Percentiles rank a stretch among this genome's conserved stretches.
phyloP scores from a whole-genome alignment of 1,140 invertebrate species.

The Schmidtea mediterranea region DNA sequence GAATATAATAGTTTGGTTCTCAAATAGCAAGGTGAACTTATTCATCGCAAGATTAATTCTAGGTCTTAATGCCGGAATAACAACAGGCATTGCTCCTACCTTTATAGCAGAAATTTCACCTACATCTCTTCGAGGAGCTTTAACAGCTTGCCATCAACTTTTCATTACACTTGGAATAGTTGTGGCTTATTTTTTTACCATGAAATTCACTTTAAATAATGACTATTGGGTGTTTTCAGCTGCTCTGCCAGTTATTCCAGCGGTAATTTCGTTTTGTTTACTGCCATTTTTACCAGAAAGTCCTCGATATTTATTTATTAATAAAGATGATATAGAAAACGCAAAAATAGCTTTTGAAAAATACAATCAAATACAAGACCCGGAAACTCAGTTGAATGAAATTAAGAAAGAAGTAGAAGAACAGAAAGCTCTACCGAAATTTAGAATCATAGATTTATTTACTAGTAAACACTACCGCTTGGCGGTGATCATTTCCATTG shows the following conservation, averaged over 20 bases:
- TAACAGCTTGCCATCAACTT: slow-evolving; percentile 57
- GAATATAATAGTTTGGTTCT: background rate
- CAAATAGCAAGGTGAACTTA: background rate
- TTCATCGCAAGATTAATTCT: background rate
- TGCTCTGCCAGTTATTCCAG: slow-evolving; percentile 46
- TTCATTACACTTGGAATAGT: slow-evolving; percentile 60
- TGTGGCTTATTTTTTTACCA: slow-evolving; percentile 31
- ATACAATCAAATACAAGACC: no score
- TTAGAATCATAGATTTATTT: no score
- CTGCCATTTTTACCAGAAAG: slow-evolving; percentile 63
- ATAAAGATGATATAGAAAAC: background rate
- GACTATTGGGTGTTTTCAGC: slow-evolving; percentile 31
- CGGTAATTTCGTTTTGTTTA: slow-evolving; percentile 41
- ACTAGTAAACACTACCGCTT: background rate
- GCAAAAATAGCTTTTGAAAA: no score
- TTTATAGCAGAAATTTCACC: slow-evolving; percentile 62
- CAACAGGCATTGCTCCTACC: slow-evolving; percentile 49
- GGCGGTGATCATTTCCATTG: slow-evolving; percentile 16
- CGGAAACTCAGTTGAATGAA: no score
- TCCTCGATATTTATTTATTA: slow-evolving; percentile 46
- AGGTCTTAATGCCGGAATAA: background rate
- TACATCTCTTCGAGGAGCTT: slow-evolving; percentile 42
- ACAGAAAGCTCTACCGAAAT: no score
- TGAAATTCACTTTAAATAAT: slow-evolving; percentile 37
- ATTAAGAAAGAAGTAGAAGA: no score